phyloP scores from a whole-genome alignment of 64 coral and sea anemone genomes.

The Actinia tenebrosa region DNA sequence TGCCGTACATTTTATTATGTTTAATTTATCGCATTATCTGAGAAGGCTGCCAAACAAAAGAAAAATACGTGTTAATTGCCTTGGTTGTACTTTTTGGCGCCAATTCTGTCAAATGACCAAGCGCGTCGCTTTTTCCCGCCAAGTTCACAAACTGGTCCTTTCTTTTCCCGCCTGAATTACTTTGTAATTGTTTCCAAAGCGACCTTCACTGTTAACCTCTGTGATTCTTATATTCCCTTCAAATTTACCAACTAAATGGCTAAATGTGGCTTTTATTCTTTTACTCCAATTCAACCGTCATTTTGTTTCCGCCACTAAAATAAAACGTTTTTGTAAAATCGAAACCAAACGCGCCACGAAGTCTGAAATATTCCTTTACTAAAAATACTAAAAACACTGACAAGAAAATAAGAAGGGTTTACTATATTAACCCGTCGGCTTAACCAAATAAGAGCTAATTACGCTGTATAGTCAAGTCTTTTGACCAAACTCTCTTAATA shows the following conservation, averaged over 20 bases:
- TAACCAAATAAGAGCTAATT: background rate
- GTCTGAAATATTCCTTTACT: background rate
- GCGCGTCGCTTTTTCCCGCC: slow-evolving; percentile 6
- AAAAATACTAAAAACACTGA: background rate
- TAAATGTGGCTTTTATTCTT: background rate
- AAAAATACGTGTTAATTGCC: slow-evolving; percentile 6
- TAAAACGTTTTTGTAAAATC: background rate
- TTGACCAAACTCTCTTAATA: background rate
- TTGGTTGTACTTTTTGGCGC: background rate
- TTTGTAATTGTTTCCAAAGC: background rate
- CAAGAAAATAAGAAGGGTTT: background rate
- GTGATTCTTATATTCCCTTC: background rate
- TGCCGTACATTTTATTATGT: background rate
- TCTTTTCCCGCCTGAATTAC: background rate
- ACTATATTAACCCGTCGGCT: slow-evolving; percentile 1
- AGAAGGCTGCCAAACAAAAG: background rate
- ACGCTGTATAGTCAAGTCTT: background rate
- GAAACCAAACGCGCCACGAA: background rate
- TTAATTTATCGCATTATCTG: background rate
- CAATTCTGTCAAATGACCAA: slow-evolving; percentile 2
- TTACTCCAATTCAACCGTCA: background rate
- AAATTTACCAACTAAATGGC: background rate
- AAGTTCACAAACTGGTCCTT: background rate
- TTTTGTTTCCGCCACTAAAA: background rate
- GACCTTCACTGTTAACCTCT: background rate